Evolutionary conservation across 2,797 vertebrate species (phyloP).

Genomic region (Myripristis jacobus): DNA sequence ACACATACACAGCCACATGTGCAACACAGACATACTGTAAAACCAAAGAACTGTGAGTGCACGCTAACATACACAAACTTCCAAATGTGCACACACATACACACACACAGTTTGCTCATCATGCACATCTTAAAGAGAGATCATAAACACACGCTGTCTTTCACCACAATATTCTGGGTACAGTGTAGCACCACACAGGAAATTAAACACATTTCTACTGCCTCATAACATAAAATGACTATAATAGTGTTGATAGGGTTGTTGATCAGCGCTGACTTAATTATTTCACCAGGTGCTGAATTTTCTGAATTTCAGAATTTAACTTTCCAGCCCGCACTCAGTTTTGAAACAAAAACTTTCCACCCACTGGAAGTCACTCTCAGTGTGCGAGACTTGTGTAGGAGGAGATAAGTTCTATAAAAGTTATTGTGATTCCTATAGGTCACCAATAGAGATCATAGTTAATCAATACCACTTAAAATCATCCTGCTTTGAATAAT

Average conservation of each 20-base stretch:
- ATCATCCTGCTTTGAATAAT: conserved; percentile 48
- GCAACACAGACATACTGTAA: not conserved
- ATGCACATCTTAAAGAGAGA: not conserved
- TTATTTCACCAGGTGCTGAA: too few relatives aligned
- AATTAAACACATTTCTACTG: too few relatives aligned
- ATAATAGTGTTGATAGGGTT: too few relatives aligned
- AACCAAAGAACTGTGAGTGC: too few relatives aligned
- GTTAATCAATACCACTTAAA: conserved; percentile 39
- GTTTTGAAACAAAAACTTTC: too few relatives aligned
- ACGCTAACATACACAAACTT: not conserved
- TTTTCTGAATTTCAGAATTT: too few relatives aligned
- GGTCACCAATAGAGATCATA: conserved; percentile 21
- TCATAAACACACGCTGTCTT: too few relatives aligned
- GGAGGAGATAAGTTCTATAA: conserved; percentile 28
- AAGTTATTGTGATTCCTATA: conserved; percentile 19
- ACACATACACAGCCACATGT: conserved; percentile 11
- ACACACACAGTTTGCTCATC: too few relatives aligned
- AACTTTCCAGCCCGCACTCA: too few relatives aligned
- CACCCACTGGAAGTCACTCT: too few relatives aligned
- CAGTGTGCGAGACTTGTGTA: not conserved
- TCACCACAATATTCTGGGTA: not conserved
- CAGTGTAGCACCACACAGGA: not conserved
- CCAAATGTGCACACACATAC: not conserved
- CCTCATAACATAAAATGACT: too few relatives aligned
- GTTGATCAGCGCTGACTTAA: too few relatives aligned